Conservation (phyloP, 2,888 invertebrate species). For the Nasonovia ribisnigri region DNA sequence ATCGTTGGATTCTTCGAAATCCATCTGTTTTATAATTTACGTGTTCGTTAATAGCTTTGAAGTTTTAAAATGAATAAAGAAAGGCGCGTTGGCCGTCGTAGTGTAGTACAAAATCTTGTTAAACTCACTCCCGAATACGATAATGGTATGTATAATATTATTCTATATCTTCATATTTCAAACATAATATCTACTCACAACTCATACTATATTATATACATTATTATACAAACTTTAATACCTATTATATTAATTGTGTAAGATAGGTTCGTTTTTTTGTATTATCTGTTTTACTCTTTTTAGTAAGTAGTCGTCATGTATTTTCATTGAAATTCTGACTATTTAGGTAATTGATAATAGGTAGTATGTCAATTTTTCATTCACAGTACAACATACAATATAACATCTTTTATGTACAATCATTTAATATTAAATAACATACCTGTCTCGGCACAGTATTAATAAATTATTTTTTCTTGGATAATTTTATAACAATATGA, state of each 20-base stretch:
- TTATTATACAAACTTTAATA: not conserved
- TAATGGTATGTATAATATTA: constrained; percentile 45
- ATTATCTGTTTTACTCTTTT: not conserved
- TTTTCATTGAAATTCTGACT: not conserved
- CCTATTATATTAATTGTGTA: not conserved
- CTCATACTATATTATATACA: not conserved
- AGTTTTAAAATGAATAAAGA: constrained; percentile 49
- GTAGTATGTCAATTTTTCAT: not conserved
- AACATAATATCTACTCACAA: not conserved
- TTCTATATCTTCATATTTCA: not conserved
- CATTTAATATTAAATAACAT: not conserved
- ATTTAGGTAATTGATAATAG: not conserved
- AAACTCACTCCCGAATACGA: constrained; percentile 43
- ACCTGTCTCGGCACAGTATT: not conserved
- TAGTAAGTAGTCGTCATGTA: not conserved
- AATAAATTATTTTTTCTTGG: not conserved
- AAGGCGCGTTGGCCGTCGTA: constrained; percentile 55
- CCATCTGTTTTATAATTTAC: not conserved
- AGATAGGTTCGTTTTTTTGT: too few species aligned
- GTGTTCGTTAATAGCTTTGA: not conserved
- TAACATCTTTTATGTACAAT: not conserved
- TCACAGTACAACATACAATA: not conserved
- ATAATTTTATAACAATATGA: too few species aligned
- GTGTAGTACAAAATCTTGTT: constrained; percentile 46
- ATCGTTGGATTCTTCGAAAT: not conserved